These are phyloP conservation scores for Cettia cetti DNA, from an alignment of 2,113 vertebrate genomes.

Conservation along the genomic window DNA sequence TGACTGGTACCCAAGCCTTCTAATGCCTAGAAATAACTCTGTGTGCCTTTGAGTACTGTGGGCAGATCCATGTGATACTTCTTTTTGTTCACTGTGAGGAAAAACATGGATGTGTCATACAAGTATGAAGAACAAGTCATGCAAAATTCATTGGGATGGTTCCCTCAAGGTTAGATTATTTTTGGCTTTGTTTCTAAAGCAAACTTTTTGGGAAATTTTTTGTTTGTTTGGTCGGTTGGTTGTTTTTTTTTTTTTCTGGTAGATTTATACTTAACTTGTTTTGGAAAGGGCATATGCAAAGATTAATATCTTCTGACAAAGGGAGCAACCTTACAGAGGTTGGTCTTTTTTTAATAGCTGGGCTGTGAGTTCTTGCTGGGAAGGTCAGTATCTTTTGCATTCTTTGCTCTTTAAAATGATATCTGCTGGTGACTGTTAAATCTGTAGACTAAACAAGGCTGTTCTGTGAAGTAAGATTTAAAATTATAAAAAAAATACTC, in stretches of 20 bases:
- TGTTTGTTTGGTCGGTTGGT: too few relatives aligned
- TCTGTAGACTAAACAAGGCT: constrained; percentile 30
- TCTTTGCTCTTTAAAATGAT: not conserved
- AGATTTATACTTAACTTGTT: not conserved
- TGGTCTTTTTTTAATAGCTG: not conserved
- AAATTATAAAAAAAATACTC: not conserved
- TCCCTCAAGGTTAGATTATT: not conserved
- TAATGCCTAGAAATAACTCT: not conserved
- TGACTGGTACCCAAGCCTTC: not conserved
- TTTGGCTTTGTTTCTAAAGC: not conserved
- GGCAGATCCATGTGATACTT: not conserved
- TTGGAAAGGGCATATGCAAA: not conserved
- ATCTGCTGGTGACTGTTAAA: not conserved
- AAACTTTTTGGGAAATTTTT: not conserved
- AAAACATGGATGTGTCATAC: not conserved
- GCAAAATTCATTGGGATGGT: not conserved
- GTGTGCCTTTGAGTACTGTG: not conserved
- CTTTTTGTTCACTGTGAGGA: not conserved
- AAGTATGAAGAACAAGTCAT: not conserved
- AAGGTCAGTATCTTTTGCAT: not conserved
- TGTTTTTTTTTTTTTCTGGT: not conserved
- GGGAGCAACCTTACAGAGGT: not conserved
- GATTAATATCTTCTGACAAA: not conserved
- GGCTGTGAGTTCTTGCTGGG: not conserved
- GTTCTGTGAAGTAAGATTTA: not conserved